These are phyloP conservation scores for Cyrtodaria siliqua DNA, from an alignment of 2,888 invertebrate species.

Conservation along the genomic window DNA sequence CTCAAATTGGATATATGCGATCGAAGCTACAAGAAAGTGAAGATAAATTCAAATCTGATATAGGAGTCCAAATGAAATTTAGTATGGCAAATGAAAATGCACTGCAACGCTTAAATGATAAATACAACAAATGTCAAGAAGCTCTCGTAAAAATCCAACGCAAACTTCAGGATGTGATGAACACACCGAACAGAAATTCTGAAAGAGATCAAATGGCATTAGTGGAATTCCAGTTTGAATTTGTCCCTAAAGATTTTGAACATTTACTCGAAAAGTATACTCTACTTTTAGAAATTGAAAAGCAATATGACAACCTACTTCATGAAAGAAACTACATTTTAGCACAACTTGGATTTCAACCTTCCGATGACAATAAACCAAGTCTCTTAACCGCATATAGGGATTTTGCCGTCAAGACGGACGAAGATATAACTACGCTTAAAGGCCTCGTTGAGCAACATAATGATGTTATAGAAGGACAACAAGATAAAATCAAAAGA, in stretches of 20 bases:
- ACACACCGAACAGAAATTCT: constrained; percentile 48
- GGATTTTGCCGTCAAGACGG: constrained; percentile 70
- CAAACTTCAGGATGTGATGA: constrained; percentile 44
- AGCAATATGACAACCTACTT: constrained; percentile 70
- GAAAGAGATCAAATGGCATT: constrained; percentile 64
- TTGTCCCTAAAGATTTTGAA: constrained; percentile 72
- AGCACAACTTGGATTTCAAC: constrained; percentile 70
- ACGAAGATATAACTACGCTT: constrained; percentile 69
- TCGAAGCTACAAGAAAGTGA: constrained; percentile 64
- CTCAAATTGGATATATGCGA: constrained; percentile 63
- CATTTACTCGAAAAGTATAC: constrained; percentile 67
- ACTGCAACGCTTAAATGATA: constrained; percentile 64
- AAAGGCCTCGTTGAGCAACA: constrained; percentile 64
- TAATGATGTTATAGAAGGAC: constrained; percentile 55
- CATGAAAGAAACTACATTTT: constrained; percentile 76
- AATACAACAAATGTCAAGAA: constrained; percentile 39
- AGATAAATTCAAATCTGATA: constrained; percentile 67
- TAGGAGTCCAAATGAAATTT: constrained; percentile 75
- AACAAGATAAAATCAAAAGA: constrained; percentile 56
- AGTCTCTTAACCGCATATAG: constrained; percentile 72
- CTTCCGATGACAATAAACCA: constrained; percentile 44
- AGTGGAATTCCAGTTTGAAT: constrained; percentile 66
- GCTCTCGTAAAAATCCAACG: constrained; percentile 45
- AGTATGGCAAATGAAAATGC: constrained; percentile 78
- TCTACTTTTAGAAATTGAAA: constrained; percentile 63